Base-by-base conservation (phyloP, 2,113 vertebrate species). In the Prunella fulvescens region DNA sequence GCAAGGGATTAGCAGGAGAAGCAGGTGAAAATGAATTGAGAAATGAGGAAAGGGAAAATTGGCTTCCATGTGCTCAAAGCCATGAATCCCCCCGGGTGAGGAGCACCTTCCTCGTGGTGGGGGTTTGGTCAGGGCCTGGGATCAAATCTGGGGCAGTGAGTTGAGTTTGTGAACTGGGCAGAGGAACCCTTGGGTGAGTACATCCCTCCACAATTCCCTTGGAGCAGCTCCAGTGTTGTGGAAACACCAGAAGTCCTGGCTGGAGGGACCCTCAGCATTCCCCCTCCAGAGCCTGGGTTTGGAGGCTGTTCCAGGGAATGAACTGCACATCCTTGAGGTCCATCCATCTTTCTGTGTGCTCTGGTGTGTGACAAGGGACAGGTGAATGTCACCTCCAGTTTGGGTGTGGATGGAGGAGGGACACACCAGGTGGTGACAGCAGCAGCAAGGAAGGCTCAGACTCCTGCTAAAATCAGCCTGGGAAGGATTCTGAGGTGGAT, bases 71-170 rank as follows among this genome's bases (percentile, higher is more conserved):
- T 17, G 15, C 64, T 42, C 45, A 14, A 61, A 79, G 33, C 26
- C 42, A 1, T 17, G 19, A 40, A 3, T 33, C 11, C 45, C 28
- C 7, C 10, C 0, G 28, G 56, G 25, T 7, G 19, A 44, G 26
- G 16, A 53, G 26, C 47, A 4, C 19, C 0, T 4, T 53, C 13
- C 19, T 5, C 2, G 0, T 11, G 31, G 16, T 3, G 26, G 19
- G 45, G 18, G 7, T 22, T 45, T 45, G 57, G 24, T 5, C 22
- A 42, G 57, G 8, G 12, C 37, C 80, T 9, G 7, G 24, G 9
- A 6, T 17, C 13, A 4, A 7, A 10, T 2, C 2, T 58, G n/a
- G 87, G 42, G 1, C 3, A 0, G 9, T 0, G 4, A 3, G 12
- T 15, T 25, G 12, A 9, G 18, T 39, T 8, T 39, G 51, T 25